Conservation (phyloP, 2,113 vertebrate species). For the Lycocorax pyrrhopterus region DNA sequence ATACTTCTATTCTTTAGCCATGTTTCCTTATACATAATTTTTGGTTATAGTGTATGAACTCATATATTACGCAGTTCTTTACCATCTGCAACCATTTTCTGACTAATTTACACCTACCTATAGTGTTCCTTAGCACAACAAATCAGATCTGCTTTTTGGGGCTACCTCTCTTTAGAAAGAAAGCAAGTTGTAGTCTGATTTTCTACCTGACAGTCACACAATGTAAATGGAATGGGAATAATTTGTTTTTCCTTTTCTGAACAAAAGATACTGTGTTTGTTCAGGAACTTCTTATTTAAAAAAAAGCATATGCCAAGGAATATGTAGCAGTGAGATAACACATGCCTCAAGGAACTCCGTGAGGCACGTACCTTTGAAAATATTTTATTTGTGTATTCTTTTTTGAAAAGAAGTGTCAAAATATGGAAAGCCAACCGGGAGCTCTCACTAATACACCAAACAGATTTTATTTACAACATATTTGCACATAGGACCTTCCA, state of each 20-base stretch:
- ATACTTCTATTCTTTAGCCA: not conserved
- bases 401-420: not conserved
- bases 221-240: not conserved
- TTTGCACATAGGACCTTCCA: not conserved
- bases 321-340: slow-evolving; percentile 20
- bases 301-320: not conserved
- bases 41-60: not conserved
- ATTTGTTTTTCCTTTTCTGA: slow-evolving; percentile 14
- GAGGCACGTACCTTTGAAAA: not conserved
- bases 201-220: not conserved
- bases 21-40: not conserved
- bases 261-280: slow-evolving; percentile 12
- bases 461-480: not conserved
- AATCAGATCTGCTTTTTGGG: not conserved
- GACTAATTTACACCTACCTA: not conserved
- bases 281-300: not conserved
- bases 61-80: not conserved
- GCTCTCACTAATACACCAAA: not conserved
- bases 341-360: not conserved
- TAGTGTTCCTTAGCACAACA: not conserved
- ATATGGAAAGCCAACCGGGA: not conserved
- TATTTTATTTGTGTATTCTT: slow-evolving; percentile 13
- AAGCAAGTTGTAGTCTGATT: not conserved
- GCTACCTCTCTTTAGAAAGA: not conserved
- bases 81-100: not conserved